These are phyloP conservation scores for Hipparchia semele DNA, from an alignment of 2,888 invertebrate genomes.

Conservation along the genomic window DNA sequence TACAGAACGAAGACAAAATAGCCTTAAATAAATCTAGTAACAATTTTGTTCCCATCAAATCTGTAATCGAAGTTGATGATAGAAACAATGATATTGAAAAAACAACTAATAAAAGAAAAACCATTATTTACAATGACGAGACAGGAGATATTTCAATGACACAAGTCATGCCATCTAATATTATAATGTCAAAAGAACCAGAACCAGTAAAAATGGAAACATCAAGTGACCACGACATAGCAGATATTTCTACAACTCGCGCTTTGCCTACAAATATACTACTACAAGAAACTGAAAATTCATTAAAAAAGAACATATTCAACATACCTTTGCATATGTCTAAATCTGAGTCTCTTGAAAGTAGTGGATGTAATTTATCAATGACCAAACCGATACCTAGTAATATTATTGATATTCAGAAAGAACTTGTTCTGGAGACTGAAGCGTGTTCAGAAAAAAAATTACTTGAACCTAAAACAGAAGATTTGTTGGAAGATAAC, in stretches of 20 bases:
- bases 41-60: background rate
- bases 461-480: background rate
- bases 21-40: background rate
- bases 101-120: conserved; percentile 39
- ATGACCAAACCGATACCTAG: conserved; percentile 25
- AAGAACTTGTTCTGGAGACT: conserved; percentile 20
- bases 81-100: background rate
- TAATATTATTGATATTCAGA: conserved; percentile 26
- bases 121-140: conserved; percentile 42
- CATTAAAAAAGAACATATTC: background rate
- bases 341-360: conserved; percentile 1
- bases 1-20: background rate
- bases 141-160: conserved; percentile 47
- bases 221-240: conserved; percentile 38
- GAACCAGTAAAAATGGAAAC: conserved; percentile 38
- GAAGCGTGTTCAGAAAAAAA: conserved; percentile 24
- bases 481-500: conserved; percentile 20
- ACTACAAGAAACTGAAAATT: background rate
- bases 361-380: conserved; percentile 26
- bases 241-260: conserved; percentile 45
- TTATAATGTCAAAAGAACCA: conserved; percentile 29
- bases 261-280: conserved; percentile 35
- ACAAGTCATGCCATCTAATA: conserved; percentile 47
- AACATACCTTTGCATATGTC: background rate
- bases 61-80: background rate